Base-by-base conservation (phyloP, 1,140 invertebrate species). In the Tachypleus tridentatus region DNA sequence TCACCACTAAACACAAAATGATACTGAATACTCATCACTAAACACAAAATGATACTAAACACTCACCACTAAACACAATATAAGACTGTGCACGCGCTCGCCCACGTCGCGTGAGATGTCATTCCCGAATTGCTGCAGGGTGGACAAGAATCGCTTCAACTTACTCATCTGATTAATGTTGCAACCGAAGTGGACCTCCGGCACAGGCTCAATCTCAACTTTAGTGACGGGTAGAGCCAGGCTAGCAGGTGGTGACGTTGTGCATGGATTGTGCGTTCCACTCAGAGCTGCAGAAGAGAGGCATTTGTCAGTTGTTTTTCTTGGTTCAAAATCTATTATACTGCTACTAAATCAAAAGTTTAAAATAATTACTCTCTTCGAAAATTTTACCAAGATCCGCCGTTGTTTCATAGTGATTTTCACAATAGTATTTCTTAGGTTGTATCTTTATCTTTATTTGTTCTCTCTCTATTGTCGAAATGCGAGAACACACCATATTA, bases 51-150 rank as follows among this genome's bases (percentile, higher is more conserved):
- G 9, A 5, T 51, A 5, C 5, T 4, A 10, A 10, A 51, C 68
- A 82, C 86, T 85, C 78, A 94, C 91, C 75, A 93, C 86, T 57
- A 97, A 80, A 68, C 85, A 89, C 50, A 93, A 80, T 1, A 96
- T 88, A 3, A 96, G 79, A 8, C 83, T 84, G 6, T 89, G 81
- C 7, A 96, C 91, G 56, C 88, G 81, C 64, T 96, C 93, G 0
- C 92, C 91, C 4, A 88, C 87, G 64, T 96, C 92, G 0, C 85
- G 81, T 49, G 88, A 87, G 63, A 93, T 89, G 70, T 96, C 92
- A 57, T 83, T 84, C 0, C 90, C 91, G 77, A 96, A 94, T 76
- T 96, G 91, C 29, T 93, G 87, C 67, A 96, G 78, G 1, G 93
- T 94, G 9, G 89, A 89, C 0, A 96, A 82, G 73, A 97, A 92